Base-by-base conservation (phyloP, 2,888 invertebrate genomes). In the Steromphala cineraria region DNA sequence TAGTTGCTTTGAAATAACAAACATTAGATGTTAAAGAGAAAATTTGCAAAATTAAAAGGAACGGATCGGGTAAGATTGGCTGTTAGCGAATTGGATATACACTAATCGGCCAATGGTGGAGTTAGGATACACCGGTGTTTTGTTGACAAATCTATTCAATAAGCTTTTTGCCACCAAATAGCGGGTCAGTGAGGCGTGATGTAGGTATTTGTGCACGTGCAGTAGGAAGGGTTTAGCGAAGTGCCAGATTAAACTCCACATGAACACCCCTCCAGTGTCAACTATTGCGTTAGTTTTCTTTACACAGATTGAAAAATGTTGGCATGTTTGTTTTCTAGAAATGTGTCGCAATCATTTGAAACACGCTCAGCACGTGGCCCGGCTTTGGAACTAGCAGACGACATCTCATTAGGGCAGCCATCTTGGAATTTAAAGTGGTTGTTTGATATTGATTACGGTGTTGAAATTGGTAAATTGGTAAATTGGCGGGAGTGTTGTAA, bases 321-420 rank as follows among this genome's bases (percentile, higher is more conserved):
- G 71, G 17, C 19, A 31, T 71, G 71, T 71, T 71, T 71, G 71
- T 71, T 71, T 71, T 31, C 71, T 28, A 36, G 71, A 71, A 71
- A 71, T 71, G 19, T 36, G 71, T 71, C 31, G 19, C 36, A 36
- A 36, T 71, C 36, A 71, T 17, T 31, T 15, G 19, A 71, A 40
- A 31, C 71, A 71, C 19, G 71, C 71, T 71, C 71, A 71, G 71
- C 71, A 71, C 71, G 71, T 40, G 71, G 71, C 71, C 71, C 19
- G 36, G 28, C 24, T 28, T 62, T 13, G 28, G 28, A 28, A n/a
- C 28, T 24, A 28, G 24, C 62, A 62, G 21, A 28, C 24, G 62
- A 62, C 62, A 24, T 46, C 46, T 46, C 46, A 13, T 46, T 46
- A 46, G 46, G 46, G 1, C 10, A 5, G 4, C 46, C 46, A 46